phyloP scores from a whole-genome alignment of 2,797 vertebrate genomes.

The Muraenolepis orangiensis region DNA sequence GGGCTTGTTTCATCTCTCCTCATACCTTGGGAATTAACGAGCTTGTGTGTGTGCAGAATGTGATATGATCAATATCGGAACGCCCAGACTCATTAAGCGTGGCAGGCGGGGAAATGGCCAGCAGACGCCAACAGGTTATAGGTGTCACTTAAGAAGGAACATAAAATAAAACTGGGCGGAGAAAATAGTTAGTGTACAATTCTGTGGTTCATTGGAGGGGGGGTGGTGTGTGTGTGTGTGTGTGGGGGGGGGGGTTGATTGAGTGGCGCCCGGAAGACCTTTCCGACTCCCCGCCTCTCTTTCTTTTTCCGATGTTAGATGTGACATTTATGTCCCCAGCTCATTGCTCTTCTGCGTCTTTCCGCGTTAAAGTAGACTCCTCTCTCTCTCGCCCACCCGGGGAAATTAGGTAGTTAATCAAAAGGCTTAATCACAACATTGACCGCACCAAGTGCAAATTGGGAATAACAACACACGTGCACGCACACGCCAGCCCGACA shows the following conservation, averaged over 20 bases:
- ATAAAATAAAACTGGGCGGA: neutral
- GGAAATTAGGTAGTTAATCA: conserved; percentile 11
- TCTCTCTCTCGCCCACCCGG: neutral
- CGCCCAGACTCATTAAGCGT: neutral
- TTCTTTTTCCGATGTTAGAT: conserved; percentile 35
- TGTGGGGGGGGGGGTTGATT: neutral
- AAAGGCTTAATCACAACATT: conserved; percentile 17
- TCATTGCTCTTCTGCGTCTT: conserved; percentile 1
- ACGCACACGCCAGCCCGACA: neutral
- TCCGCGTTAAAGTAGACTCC: conserved; percentile 1
- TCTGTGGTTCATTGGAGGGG: conserved; percentile 2
- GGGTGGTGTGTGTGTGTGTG: too few relatives aligned
- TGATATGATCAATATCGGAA: neutral
- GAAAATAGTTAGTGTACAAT: neutral
- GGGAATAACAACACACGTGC: neutral
- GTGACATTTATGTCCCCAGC: conserved; percentile 38
- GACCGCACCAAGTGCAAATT: neutral
- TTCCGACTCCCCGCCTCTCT: conserved; percentile 10
- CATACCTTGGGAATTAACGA: neutral
- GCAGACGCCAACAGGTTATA: neutral
- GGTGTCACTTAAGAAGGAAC: neutral
- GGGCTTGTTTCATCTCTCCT: neutral
- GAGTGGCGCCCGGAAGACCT: conserved; percentile 6
- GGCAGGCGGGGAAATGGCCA: neutral
- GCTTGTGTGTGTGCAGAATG: too few relatives aligned